Evolutionary conservation across 2,888 invertebrate species (phyloP).

Genomic region (Apamea monoglypha): DNA sequence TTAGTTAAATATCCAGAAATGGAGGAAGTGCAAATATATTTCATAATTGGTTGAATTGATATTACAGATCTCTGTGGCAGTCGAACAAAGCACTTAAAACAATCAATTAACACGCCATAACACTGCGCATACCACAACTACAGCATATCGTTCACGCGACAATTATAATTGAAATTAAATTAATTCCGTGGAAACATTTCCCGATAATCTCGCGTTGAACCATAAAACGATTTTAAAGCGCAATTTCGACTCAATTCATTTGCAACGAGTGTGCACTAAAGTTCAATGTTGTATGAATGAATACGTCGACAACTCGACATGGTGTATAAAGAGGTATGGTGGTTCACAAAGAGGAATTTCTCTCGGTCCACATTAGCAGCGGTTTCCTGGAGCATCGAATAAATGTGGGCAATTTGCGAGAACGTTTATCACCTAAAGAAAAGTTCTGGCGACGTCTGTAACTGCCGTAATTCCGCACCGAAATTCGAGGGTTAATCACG

Average conservation of each 20-base stretch:
- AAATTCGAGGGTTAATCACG: constrained; percentile 87
- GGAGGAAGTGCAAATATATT: not conserved
- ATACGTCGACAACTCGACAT: constrained; percentile 68
- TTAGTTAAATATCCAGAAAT: not conserved
- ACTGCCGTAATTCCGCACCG: constrained; percentile 84
- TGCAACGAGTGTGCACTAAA: constrained; percentile 75
- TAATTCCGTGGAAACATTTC: constrained; percentile 74
- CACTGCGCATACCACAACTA: constrained; percentile 64
- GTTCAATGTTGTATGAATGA: constrained; percentile 79
- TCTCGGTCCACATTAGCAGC: constrained; percentile 81
- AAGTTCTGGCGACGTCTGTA: constrained; percentile 86
- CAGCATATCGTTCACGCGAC: constrained; percentile 71
- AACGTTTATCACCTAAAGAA: constrained; percentile 89
- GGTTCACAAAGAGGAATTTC: constrained; percentile 78
- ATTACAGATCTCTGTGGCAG: constrained; percentile 2
- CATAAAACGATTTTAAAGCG: constrained; percentile 79
- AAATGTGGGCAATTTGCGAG: constrained; percentile 88
- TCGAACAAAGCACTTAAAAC: constrained; percentile 32
- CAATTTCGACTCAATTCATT: constrained; percentile 79
- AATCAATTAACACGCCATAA: constrained; percentile 57
- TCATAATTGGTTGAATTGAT: constrained; percentile 9
- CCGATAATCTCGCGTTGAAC: constrained; percentile 78
- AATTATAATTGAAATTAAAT: constrained; percentile 80
- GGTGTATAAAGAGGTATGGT: constrained; percentile 68
- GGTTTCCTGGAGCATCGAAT: constrained; percentile 83